Conservation (phyloP, 2,797 vertebrate genomes). For the Darevskia mixta region DNA sequence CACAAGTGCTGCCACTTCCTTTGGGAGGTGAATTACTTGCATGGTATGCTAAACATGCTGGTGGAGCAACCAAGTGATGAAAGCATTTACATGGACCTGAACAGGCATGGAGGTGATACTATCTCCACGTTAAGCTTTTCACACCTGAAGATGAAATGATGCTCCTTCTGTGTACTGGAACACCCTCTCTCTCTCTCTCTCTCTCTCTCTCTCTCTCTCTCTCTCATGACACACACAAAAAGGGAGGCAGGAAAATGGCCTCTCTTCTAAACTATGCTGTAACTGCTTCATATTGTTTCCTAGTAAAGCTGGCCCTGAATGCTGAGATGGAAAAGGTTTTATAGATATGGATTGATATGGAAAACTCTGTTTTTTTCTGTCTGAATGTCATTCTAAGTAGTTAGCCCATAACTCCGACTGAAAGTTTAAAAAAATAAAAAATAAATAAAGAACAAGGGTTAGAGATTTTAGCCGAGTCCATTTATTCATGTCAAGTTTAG, state of each 20-base stretch:
- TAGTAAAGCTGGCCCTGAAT: background rate
- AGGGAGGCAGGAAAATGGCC: background rate
- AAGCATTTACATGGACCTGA: background rate
- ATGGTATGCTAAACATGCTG: background rate
- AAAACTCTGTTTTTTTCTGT: background rate
- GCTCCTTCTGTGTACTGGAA: background rate
- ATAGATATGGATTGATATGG: background rate
- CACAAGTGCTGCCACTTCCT: background rate
- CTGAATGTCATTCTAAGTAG: slow-evolving; percentile 35
- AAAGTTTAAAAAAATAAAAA: background rate
- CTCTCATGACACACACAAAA: background rate
- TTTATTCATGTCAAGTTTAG: slow-evolving; percentile 48
- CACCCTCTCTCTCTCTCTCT: background rate
- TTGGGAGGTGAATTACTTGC: background rate
- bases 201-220: background rate
- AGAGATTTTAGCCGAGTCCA: background rate
- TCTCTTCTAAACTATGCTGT: background rate
- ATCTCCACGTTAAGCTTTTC: no score
- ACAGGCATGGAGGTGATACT: background rate
- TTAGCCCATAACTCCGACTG: background rate
- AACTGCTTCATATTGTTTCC: background rate
- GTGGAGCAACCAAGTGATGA: background rate
- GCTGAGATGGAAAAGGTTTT: background rate
- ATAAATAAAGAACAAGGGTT: background rate
- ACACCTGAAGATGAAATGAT: background rate